Base-by-base conservation (phyloP, 2,888 invertebrate species). In the Tachina lurida region DNA sequence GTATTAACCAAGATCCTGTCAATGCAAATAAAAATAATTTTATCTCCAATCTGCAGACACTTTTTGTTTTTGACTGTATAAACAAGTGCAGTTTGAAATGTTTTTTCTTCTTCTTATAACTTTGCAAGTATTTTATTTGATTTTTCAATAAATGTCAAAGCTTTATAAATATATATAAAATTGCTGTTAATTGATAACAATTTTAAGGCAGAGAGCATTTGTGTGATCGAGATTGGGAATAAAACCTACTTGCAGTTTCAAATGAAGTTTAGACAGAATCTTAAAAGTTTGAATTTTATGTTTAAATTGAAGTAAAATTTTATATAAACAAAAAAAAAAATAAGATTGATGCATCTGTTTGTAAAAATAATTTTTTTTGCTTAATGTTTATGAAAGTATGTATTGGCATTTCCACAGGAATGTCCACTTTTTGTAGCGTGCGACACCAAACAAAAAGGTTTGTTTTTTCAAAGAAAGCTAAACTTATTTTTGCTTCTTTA, bases 111-210 rank as follows among this genome's bases (percentile, higher is more conserved):
- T n/a, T n/a, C n/a, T 10, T 5, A 43, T 17, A 62, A 39, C 17
- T 10, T 43, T 19, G 9, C 19, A 39, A 17, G 0, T 62, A 17
- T 43, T 43, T n/a, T 15, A 65, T 76, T 67, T 67, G 13, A 67
- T 19, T 39, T 77, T 67, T 58, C 45, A 77, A 77, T 78, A 60
- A 78, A 78, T 70, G 78, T 49, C 62, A 70, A 70, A 78, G 49
- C 52, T 45, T 54, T 78, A 78, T 54, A 70, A 43, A 70, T 4
- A 7, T 54, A 78, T 45, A 70, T 78, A 45, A 78, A 70, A 54
- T 62, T 31, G 49, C 17, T 58, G 52, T 78, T 52, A 78, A 70
- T 78, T 62, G 60, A 52, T 31, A 78, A 78, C 54, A 62, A 49
- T 19, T 54, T 52, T 70, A 22, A 31, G 49, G 4, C 49, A 52